Evolutionary conservation across 2,888 invertebrate genomes (phyloP).

Genomic region (Agelastica alni): DNA sequence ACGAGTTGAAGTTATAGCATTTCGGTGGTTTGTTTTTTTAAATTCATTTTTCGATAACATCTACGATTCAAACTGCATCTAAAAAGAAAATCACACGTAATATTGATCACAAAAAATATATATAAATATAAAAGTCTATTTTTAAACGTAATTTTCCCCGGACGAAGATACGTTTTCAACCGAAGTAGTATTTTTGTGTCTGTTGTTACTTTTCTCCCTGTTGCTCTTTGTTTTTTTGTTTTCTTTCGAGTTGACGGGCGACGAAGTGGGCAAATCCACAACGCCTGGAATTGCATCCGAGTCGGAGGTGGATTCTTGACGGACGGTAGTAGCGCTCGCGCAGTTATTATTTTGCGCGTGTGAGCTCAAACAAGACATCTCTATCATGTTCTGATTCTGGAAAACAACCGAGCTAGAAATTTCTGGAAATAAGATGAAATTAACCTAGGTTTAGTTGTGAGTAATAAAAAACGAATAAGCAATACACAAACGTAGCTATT

Average conservation of each 20-base stretch:
- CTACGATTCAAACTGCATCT: no score
- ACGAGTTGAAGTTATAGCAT: no score
- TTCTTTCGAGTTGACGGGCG: conserved; percentile 34
- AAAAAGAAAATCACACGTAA: conserved; percentile 19
- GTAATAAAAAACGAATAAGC: conserved; percentile 45
- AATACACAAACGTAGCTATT: conserved; percentile 45
- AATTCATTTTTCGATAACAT: no score
- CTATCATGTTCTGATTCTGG: conserved; percentile 64
- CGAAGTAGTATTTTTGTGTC: conserved; percentile 27
- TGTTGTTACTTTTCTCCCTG: conserved; percentile 33
- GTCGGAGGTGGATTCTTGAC: conserved; percentile 27
- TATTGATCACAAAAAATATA: conserved; percentile 14
- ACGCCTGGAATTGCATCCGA: conserved; percentile 12
- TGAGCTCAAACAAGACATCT: conserved; percentile 68
- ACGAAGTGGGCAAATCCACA: conserved; percentile 14
- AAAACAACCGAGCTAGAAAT: conserved; percentile 59
- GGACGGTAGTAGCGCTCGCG: conserved; percentile 35
- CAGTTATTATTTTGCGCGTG: conserved; percentile 69
- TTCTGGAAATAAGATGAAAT: conserved; percentile 58
- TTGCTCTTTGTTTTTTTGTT: conserved; percentile 32
- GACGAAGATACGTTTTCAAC: conserved; percentile 30
- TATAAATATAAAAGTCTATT: conserved; percentile 13
- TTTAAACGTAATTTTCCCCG: conserved; percentile 42
- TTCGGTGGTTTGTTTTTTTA: no score
- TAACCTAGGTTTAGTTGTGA: conserved; percentile 58